Evolutionary conservation across 2,113 vertebrate species (phyloP), one percentile per base, ranked within the genome.

Genomic region (Oenanthe melanoleuca): DNA sequence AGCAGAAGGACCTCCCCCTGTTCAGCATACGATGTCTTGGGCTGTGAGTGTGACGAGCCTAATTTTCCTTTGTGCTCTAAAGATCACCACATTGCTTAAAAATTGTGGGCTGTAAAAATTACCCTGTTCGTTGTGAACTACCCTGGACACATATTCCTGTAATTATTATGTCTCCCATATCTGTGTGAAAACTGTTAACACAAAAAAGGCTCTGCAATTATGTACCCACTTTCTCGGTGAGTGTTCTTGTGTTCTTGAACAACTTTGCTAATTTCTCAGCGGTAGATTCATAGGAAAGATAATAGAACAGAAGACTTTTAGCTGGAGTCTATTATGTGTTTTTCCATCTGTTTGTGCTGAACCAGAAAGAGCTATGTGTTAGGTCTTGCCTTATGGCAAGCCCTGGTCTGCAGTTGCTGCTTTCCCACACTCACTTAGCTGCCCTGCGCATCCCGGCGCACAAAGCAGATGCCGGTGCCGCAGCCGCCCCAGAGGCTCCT

Each of bases 361-460:
- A 98, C 96, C 96, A 98, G 97, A 95, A 97, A 97, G 94, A 95
- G 88, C 96, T 82, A 89, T n/a, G 93, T 95, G 96, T 97, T 98
- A 97, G 97, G 97, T 97, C 96, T 97, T 98, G 97, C 98, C 98
- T 98, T 98, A 98, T 98, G 98, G 98, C 97, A 97, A 97, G 94
- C 78, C 94, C 96, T 98, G 97, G 94, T 96, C 93, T 86, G 93
- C 98, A 98, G 97, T 98, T 98, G 98, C 97, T 98, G 74, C 95
- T 98, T 98, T 98, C 98, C 98, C 98, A 98, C 98, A 97, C 95
- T 97, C 97, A 97, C 91, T 98, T 97, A 97, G 97, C 97, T 95
- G 97, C 97, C 93, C 96, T 97, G 97, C 97, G 97, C 97, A 97
- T 95, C 96, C 96, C 81, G 26, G 38, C 87, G 83, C 97, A 98